Percentiles rank a stretch among this genome's conserved stretches.
phyloP scores from a whole-genome alignment of 2,113 vertebrate genomes.

The Psittacula cyanocephala region DNA sequence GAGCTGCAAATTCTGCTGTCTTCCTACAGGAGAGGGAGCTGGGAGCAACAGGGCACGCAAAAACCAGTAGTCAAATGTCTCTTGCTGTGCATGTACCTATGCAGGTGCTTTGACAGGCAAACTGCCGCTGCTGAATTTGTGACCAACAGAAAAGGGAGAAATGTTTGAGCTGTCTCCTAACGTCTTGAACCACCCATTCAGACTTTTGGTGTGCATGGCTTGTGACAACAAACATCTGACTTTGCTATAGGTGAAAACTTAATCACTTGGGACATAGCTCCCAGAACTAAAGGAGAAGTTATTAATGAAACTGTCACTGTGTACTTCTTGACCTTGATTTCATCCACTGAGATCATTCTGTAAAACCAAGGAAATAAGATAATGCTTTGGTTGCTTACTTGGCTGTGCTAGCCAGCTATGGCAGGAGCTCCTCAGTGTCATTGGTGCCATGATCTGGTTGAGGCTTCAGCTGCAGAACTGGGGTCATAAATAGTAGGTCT shows the following conservation, averaged over 20 bases:
- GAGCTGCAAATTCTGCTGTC: neutral
- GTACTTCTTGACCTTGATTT: neutral
- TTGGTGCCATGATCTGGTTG: neutral
- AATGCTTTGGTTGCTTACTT: neutral
- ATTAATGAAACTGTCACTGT: neutral
- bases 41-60: neutral
- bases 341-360: neutral
- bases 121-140: neutral
- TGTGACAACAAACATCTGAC: accelerated
- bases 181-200: neutral
- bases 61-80: neutral
- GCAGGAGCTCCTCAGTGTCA: neutral
- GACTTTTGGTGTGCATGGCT: accelerated
- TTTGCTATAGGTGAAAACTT: neutral
- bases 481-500: neutral
- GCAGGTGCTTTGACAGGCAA: neutral
- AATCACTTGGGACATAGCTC: neutral
- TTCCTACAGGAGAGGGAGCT: neutral
- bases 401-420: neutral
- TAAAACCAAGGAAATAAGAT: neutral
- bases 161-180: neutral
- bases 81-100: accelerated
- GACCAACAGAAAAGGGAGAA: neutral
- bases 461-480: neutral
- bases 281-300: neutral